Evolutionary conservation across 2,888 invertebrate genomes (phyloP).

Genomic region (Cistogaster globosa): DNA sequence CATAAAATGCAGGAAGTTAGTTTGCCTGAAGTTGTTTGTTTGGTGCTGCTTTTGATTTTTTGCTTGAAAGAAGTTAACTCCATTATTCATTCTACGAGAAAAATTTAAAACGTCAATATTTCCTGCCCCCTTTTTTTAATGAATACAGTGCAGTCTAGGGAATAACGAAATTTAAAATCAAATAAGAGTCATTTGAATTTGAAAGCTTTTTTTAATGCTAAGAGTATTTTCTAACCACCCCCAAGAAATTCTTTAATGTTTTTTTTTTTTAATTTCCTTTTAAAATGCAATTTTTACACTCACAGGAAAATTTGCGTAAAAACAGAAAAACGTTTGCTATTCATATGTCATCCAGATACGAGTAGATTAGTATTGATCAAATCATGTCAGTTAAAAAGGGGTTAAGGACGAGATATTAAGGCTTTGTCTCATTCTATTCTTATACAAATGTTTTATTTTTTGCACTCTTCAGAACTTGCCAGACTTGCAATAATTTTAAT

Average conservation of each 20-base stretch:
- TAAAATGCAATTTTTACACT: slow-evolving; percentile 39
- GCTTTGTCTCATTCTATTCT: no score
- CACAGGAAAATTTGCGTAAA: background rate
- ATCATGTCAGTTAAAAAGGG: no score
- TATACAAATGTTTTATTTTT: no score
- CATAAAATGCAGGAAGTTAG: slow-evolving; percentile 65
- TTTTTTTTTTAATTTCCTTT: slow-evolving; percentile 9
- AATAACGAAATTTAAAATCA: slow-evolving; percentile 31
- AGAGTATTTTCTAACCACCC: slow-evolving; percentile 43
- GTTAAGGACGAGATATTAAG: no score
- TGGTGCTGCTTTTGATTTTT: slow-evolving; percentile 27
- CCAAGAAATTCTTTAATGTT: background rate
- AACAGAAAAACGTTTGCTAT: no score
- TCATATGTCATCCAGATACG: no score
- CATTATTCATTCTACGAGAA: slow-evolving; percentile 61
- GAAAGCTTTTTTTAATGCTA: slow-evolving; percentile 47
- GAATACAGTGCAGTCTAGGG: slow-evolving; percentile 38
- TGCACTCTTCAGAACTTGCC: no score
- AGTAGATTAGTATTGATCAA: no score
- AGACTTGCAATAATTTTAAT: no score
- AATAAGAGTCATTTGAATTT: slow-evolving; percentile 48
- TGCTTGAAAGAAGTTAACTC: slow-evolving; percentile 32
- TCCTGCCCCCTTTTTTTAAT: slow-evolving; percentile 52
- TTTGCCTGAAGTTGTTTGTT: slow-evolving; percentile 68
- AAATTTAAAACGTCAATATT: slow-evolving; percentile 56